Conservation (phyloP, 2,888 invertebrate species). For the Cotesia congregata region DNA sequence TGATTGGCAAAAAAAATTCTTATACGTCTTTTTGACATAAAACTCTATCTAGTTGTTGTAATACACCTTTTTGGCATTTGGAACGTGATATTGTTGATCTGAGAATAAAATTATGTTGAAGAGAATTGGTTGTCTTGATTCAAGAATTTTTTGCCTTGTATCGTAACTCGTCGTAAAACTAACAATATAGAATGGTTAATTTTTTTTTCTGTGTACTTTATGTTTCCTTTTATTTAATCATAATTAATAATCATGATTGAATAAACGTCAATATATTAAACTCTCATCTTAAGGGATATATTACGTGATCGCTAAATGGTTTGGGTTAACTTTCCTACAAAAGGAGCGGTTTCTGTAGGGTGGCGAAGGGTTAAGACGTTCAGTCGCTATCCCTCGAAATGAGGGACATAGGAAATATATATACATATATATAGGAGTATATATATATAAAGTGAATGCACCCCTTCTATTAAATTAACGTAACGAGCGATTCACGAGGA, state of each 20-base stretch:
- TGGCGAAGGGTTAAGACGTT: constrained; percentile 54
- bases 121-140: too few species aligned
- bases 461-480: constrained; percentile 68
- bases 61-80: too few species aligned
- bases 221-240: constrained; percentile 9
- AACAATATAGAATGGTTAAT: too few species aligned
- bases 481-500: constrained; percentile 51
- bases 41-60: too few species aligned
- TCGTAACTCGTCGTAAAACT: too few species aligned
- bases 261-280: constrained; percentile 38
- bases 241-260: constrained; percentile 38
- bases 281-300: constrained; percentile 26
- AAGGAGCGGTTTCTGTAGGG: constrained; percentile 47
- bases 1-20: too few species aligned
- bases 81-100: too few species aligned
- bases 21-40: too few species aligned
- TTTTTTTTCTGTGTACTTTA: background rate
- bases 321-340: background rate
- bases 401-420: background rate
- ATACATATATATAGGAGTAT: background rate
- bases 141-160: too few species aligned
- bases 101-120: too few species aligned
- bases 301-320: constrained; percentile 23
- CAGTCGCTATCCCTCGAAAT: constrained; percentile 61
- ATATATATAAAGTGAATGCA: constrained; percentile 51